Conservation (phyloP, 2,888 invertebrate species). For the Eupithecia subfuscata region DNA sequence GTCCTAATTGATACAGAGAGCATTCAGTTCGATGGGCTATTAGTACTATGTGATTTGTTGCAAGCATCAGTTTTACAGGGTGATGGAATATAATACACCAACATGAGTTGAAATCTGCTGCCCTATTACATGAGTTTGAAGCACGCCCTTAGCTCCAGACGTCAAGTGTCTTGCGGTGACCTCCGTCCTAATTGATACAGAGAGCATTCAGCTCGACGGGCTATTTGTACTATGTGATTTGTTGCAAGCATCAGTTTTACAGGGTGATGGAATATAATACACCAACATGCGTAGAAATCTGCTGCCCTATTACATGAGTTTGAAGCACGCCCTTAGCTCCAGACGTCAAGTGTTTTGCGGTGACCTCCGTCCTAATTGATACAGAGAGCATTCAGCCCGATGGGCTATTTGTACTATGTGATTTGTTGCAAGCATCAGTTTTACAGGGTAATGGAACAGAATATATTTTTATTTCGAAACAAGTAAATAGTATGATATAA, state of each 20-base stretch:
- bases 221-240: conserved; percentile 8
- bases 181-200: conserved; percentile 47
- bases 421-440: background rate
- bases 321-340: conserved; percentile 18
- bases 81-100: background rate
- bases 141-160: conserved; percentile 19
- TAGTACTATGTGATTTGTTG: conserved; percentile 1
- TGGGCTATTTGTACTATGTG: conserved; percentile 17
- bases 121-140: background rate
- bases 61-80: background rate
- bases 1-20: conserved; percentile 45
- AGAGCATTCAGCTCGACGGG: conserved; percentile 45
- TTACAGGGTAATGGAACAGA: background rate
- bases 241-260: background rate
- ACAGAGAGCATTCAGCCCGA: conserved; percentile 47
- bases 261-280: background rate
- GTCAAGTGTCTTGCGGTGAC: conserved; percentile 43
- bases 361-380: conserved; percentile 50
- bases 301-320: background rate
- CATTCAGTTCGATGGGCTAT: conserved; percentile 43
- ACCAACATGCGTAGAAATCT: background rate
- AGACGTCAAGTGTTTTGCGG: conserved; percentile 27
- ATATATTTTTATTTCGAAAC: too few relatives aligned
- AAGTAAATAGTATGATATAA: too few relatives aligned
- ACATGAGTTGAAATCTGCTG: background rate